Evolutionary conservation across 2,113 vertebrate genomes (phyloP).

Genomic region (Dasypus novemcinctus): DNA sequence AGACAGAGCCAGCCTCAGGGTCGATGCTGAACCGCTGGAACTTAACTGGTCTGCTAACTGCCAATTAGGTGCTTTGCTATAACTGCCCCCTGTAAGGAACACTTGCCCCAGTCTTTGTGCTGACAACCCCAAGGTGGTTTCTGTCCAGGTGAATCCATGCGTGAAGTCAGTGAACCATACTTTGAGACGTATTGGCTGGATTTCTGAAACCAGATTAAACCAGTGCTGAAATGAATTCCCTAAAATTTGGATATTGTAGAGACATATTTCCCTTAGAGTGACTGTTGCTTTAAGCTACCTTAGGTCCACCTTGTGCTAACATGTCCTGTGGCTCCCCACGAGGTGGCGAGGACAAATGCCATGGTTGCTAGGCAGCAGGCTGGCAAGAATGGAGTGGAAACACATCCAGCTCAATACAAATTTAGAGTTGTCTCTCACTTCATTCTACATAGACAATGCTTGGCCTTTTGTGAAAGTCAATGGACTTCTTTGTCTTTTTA

Average conservation of each 20-base stretch:
- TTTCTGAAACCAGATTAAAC: not conserved
- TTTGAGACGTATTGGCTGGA: not conserved
- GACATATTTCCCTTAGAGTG: not conserved
- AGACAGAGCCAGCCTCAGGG: not conserved
- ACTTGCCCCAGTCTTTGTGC: not conserved
- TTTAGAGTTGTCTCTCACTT: not conserved
- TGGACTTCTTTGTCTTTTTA: not conserved
- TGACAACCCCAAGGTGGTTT: not conserved
- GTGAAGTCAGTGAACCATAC: not conserved
- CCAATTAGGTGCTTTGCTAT: not conserved
- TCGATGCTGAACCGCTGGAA: not conserved
- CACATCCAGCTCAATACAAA: not conserved
- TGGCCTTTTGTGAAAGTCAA: not conserved
- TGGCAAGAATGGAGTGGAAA: not conserved
- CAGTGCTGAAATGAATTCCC: not conserved
- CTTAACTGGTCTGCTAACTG: not conserved
- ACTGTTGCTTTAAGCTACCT: not conserved
- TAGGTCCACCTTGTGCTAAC: not conserved
- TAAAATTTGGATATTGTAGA: not conserved
- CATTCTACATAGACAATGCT: not conserved
- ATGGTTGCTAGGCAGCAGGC: conserved; percentile 45
- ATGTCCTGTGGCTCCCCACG: not conserved
- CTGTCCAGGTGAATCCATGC: not conserved
- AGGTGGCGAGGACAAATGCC: not conserved
- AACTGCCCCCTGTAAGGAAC: not conserved